Base-by-base conservation (phyloP, 2,113 vertebrate genomes). In the Trochalopteron elliotii region DNA sequence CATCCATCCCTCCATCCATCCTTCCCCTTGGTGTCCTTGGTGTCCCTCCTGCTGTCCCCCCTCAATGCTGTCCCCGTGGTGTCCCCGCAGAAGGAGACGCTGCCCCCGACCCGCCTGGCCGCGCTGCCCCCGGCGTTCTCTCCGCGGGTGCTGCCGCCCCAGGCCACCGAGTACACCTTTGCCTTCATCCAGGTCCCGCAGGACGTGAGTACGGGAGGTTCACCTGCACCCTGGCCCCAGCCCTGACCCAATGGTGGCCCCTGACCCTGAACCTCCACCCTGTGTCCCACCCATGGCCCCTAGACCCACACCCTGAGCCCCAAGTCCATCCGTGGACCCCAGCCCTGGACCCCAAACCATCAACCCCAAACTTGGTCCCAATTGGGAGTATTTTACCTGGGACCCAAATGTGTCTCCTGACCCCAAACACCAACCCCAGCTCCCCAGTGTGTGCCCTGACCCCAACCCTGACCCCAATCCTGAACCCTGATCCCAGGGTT, bases 111-210 rank as follows among this genome's bases (percentile, higher is more conserved):
- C 10, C 82, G 82, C 60, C 47, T 86, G 75, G 89, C 74, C 6
- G 28, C 74, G 5, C 74, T 91, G 39, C 89, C 89, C 3, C 82
- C 89, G 0, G 82, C 89, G 10, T 91, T 91, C 60, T 74, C 68
- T 1, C 70, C 89, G 21, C 83, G 89, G 14, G 82, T 86, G n/a
- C 68, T 91, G 47, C 83, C 89, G 1, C 53, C 89, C 18, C 89
- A 91, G 47, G 82, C 89, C 82, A 91, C 82, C 3, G 89, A 87
- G 61, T 87, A 91, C 68, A 55, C 28, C 35, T 91, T 91, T 1
- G 89, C 89, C 89, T 91, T 91, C 89, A 91, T 91, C 89, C 89
- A 91, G 47, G 89, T 91, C 60, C 89, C 89, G 1, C 89, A 91
- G 47, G 89, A 91, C 1, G 89, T 91, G 40, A 91, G 89, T 91